Base-by-base conservation (phyloP, 1,140 invertebrate genomes). In the Drosophila grimshawi region DNA sequence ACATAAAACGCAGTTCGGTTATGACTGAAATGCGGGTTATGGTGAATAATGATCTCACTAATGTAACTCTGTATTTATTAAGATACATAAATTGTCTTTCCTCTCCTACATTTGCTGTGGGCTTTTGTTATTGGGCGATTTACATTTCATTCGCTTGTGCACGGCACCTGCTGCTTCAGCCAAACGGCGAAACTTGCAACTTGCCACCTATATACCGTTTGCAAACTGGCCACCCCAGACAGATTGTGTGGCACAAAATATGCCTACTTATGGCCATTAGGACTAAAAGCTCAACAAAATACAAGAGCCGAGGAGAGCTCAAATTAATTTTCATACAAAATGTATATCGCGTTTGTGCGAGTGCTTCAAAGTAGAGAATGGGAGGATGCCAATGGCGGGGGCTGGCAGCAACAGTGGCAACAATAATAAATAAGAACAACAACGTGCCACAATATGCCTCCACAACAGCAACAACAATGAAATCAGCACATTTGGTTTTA, bases 401-500 rank as follows among this genome's bases (percentile, higher is more conserved):
- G 19, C 19, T 19, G 10, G 19, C 56, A 65, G 52, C 77, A 76
- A 71, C 73, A 55, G 57, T 69, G 57, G 59, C 66, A 76, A 66
- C 62, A 57, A 69, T 56, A 65, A 66, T 56, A 65, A 62, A 65
- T 53, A 72, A 62, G 60, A 69, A 77, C 62, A 70, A 72, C 56
- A 65, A 72, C 60, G 62, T 61, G 64, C n/a, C 49, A 57, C 49
- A 65, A 75, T 65, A 59, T 78, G 60, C 41, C 46, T 29, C 43
- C 5, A 11, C 30, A 56, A 55, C 5, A 55, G 19, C 29, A 55
- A 51, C 52, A 72, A 72, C 72, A 83, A 88, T 75, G 74, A 88
- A 90, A 88, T 88, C 85, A 89, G 85, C 85, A 88, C 85, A 88
- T 88, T 88, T 88, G 85, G 80, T 81, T 85, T 89, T 88, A 88